Conservation (phyloP, 2,797 vertebrate genomes). For the Crotalus adamanteus region DNA sequence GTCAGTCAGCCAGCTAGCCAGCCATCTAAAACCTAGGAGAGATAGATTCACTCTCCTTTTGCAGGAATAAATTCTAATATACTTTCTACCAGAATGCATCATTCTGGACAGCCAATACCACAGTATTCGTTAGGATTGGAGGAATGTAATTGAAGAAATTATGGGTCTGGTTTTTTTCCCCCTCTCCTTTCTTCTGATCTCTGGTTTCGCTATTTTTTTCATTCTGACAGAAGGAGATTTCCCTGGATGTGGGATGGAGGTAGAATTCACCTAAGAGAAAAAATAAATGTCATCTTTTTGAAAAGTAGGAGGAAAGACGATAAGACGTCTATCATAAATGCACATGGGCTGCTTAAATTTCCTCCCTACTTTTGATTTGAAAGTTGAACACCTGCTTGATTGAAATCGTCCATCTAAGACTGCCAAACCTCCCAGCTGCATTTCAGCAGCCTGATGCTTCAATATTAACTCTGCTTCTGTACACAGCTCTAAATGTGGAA, state of each 20-base stretch:
- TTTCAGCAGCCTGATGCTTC: not conserved
- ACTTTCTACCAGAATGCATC: not conserved
- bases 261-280: not conserved
- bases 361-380: not conserved
- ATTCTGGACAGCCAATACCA: not conserved
- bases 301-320: not conserved
- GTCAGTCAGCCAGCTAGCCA: not conserved
- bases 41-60: not conserved
- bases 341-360: not conserved
- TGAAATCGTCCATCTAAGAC: not conserved
- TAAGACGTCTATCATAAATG: not conserved
- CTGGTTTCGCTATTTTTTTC: not conserved
- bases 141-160: not conserved
- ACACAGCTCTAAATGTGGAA: not conserved
- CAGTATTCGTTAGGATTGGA: not conserved
- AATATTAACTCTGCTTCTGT: not conserved
- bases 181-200: not conserved
- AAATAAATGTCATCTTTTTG: not conserved
- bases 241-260: not conserved
- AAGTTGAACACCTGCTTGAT: not conserved
- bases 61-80: not conserved
- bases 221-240: not conserved
- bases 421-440: not conserved
- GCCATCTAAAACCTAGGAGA: not conserved
- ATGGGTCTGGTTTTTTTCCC: not conserved